Percentiles rank a stretch among this genome's conserved stretches.
Conservation (phyloP, 1,140 invertebrate genomes). For the Meloidogyne hapla region DNA sequence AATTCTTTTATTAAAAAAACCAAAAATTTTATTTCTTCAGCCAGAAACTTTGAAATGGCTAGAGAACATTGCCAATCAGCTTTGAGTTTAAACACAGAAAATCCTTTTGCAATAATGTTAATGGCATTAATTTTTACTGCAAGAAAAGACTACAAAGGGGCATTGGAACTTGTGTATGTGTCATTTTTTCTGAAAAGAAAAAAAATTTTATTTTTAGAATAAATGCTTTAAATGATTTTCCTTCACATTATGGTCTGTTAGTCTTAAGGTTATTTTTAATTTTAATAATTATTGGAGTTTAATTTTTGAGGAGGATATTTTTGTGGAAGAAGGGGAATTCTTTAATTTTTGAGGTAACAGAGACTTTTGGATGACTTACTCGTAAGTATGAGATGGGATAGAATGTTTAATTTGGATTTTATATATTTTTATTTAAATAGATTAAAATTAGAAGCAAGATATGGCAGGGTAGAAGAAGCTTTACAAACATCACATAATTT, state of each 20-base stretch:
- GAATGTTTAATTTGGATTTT: neutral
- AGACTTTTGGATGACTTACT: too few relatives aligned
- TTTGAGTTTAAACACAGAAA: slow-evolving; percentile 54
- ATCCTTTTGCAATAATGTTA: slow-evolving; percentile 59
- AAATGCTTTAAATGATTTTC: slow-evolving; percentile 57
- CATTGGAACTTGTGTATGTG: slow-evolving; percentile 51
- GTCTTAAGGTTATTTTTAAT: slow-evolving; percentile 50
- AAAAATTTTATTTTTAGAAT: slow-evolving; percentile 9
- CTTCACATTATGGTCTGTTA: slow-evolving; percentile 60
- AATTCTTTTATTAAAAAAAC: neutral
- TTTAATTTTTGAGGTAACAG: too few relatives aligned
- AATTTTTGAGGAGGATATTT: neutral
- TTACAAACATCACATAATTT: slow-evolving; percentile 54
- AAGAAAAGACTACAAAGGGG: slow-evolving; percentile 56
- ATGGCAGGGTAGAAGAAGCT: slow-evolving; percentile 56
- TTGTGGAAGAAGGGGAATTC: too few relatives aligned
- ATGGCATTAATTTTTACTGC: slow-evolving; percentile 61
- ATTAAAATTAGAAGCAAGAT: slow-evolving; percentile 57
- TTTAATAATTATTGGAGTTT: neutral
- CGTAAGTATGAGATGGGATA: too few relatives aligned
- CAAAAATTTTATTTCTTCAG: slow-evolving; percentile 33
- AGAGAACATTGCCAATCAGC: slow-evolving; percentile 52
- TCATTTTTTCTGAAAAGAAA: neutral
- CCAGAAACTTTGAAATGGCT: slow-evolving; percentile 53
- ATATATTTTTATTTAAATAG: neutral